These are phyloP conservation scores for Rhagophthalmus giganteus DNA, from an alignment of 2,888 invertebrate genomes.

Conservation along the genomic window DNA sequence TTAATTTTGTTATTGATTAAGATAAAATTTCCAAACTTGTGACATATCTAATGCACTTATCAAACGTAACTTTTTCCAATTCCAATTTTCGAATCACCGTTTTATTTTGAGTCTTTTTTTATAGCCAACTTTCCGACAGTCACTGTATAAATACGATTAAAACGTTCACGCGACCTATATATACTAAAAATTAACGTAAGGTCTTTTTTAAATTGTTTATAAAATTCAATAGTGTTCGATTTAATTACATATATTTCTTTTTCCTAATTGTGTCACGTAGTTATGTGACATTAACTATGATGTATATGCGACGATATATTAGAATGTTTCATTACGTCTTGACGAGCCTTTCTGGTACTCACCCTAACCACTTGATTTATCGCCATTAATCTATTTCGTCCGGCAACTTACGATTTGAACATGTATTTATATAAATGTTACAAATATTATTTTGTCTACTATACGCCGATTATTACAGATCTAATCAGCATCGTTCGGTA, in stretches of 20 bases:
- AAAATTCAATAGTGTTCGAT: background rate
- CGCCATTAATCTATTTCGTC: constrained; percentile 27
- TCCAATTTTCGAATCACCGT: too few species aligned
- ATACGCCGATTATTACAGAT: constrained; percentile 14
- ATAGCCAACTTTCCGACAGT: too few species aligned
- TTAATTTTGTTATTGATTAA: too few species aligned
- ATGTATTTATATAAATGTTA: constrained; percentile 11
- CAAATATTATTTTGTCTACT: constrained; percentile 12
- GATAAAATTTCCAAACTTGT: too few species aligned
- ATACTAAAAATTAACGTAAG: too few species aligned
- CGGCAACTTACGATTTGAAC: constrained; percentile 17
- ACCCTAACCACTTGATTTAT: constrained; percentile 24
- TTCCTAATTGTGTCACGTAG: too few species aligned
- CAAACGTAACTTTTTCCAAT: too few species aligned
- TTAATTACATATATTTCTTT: background rate
- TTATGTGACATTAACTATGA: constrained; percentile 18
- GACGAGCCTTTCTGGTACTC: constrained; percentile 20
- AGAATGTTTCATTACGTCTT: constrained; percentile 31
- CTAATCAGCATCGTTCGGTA: constrained; percentile 7
- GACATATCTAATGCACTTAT: too few species aligned
- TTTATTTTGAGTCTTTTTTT: too few species aligned
- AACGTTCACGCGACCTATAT: too few species aligned
- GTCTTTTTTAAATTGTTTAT: too few species aligned
- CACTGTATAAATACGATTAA: too few species aligned
- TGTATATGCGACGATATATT: constrained; percentile 25